Base-by-base conservation (phyloP, 2,797 vertebrate genomes). In the Ceyx erithaca region DNA sequence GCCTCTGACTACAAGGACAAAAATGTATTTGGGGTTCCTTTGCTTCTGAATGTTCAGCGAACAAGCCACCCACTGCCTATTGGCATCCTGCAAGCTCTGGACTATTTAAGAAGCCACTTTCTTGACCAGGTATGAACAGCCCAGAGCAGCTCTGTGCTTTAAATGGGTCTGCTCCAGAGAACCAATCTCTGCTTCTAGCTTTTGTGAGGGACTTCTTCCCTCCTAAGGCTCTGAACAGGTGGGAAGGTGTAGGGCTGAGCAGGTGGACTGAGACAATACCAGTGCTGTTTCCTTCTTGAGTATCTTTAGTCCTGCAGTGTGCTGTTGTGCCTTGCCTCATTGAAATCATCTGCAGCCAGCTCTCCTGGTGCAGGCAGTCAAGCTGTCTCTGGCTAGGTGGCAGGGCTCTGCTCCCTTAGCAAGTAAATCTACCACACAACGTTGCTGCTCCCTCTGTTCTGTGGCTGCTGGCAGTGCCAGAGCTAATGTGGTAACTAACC, bases 21-120 rank as follows among this genome's bases (percentile, higher is more conserved):
- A 49, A 98, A 97, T 51, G 98, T 99, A 72, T 99, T 99, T 92
- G 98, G 98, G 28, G 98, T 98, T 81, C 98, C 98, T 73, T 92
- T 99, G 71, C 97, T 98, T 14, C 94, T 98, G 94, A 98, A 97
- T 7, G 96, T 98, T 22, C 98, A 98, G 92, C 96, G 97, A 93
- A 98, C 98, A 4, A 98, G 98, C 55, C 97, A 97, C 49, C 97
- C 99, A 0, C 96, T 99, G 87, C 99, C 98, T 18, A 98, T 97
- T 2, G 95, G 98, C 92, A 98, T 99, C 84, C 97, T 98, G 76
- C 96, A 97, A 91, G 99, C 99, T 3, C 97, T 99, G 97, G 95
- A 98, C 57, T 98, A 98, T 59, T 97, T 99, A 69, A 98, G 97
- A 80, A 97, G 92, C 10, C 94, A 98, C 66, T 98, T 98, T 78